Evolutionary conservation across 1,140 invertebrate genomes (phyloP).

Genomic region (Plectrocnemia conspersa): DNA sequence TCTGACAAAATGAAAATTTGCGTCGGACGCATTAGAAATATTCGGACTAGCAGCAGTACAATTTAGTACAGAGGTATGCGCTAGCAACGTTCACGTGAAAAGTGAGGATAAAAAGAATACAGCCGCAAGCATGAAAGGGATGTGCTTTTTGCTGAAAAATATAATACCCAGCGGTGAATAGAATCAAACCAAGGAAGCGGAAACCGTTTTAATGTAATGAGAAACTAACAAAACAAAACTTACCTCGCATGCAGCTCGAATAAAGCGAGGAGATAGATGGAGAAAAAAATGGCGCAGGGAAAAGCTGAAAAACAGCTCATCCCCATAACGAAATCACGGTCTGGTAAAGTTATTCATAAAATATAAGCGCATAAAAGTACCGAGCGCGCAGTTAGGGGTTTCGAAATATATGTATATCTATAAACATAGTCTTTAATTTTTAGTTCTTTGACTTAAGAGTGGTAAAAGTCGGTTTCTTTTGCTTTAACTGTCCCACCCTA

Average conservation of each 20-base stretch:
- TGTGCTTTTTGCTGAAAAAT: conserved; percentile 34
- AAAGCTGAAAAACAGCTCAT: conserved; percentile 25
- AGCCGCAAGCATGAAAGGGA: conserved; percentile 22
- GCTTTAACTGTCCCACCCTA: no score
- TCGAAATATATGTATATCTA: no score
- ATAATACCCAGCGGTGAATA: conserved; percentile 33
- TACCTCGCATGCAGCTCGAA: conserved; percentile 14
- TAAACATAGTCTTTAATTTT: no score
- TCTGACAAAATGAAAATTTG: no score
- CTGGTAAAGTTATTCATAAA: conserved; percentile 36
- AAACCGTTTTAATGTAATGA: conserved; percentile 37
- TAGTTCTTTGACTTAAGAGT: no score
- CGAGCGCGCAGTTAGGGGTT: no score
- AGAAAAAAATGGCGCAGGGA: conserved; percentile 18
- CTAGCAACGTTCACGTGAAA: no score
- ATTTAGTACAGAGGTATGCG: no score
- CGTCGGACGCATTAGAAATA: no score
- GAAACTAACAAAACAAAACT: conserved; percentile 37
- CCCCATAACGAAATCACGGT: conserved; percentile 34
- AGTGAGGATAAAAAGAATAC: no score
- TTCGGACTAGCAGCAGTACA: no score
- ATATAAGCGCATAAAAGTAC: conserved; percentile 18
- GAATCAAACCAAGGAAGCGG: conserved; percentile 32
- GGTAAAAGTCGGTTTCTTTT: no score
- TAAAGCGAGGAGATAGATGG: conserved; percentile 13